Evolutionary conservation across 2,797 vertebrate genomes (phyloP).

Genomic region (Enteromius paludinosus): DNA sequence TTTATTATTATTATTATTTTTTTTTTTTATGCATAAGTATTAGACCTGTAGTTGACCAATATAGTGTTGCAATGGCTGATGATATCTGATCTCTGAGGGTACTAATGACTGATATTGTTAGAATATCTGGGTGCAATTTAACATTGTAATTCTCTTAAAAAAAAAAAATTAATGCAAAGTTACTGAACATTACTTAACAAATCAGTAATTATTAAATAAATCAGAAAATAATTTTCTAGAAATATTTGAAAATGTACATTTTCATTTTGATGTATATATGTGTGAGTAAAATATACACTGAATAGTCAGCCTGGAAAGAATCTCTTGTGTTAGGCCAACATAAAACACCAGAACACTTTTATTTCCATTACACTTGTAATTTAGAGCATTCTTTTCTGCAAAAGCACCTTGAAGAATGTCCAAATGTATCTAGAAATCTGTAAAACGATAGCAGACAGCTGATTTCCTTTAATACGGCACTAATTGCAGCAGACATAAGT

Average conservation of each 20-base stretch:
- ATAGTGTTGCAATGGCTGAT: background rate
- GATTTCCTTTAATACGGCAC: slow-evolving; percentile 56
- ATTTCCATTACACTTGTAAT: background rate
- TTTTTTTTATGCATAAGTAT: background rate
- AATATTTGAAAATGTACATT: background rate
- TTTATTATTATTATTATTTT: background rate
- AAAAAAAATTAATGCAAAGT: too few species aligned
- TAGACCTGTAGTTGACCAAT: background rate
- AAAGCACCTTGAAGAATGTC: slow-evolving; percentile 52
- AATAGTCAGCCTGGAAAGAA: background rate
- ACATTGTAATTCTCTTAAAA: background rate
- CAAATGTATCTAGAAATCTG: slow-evolving; percentile 53
- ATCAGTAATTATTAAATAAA: background rate
- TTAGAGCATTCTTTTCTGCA: background rate
- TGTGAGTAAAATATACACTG: background rate
- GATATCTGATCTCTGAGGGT: background rate
- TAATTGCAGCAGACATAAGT: slow-evolving; percentile 50
- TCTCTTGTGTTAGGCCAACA: background rate
- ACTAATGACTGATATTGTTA: background rate
- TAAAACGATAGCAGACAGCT: slow-evolving; percentile 49
- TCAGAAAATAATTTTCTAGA: background rate
- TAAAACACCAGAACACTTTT: background rate
- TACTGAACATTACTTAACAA: background rate
- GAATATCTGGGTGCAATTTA: background rate
- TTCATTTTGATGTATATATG: background rate